Evolutionary conservation across 1,140 invertebrate genomes (phyloP), one percentile per base, ranked within the genome.

Genomic region (Drosophila orena): DNA sequence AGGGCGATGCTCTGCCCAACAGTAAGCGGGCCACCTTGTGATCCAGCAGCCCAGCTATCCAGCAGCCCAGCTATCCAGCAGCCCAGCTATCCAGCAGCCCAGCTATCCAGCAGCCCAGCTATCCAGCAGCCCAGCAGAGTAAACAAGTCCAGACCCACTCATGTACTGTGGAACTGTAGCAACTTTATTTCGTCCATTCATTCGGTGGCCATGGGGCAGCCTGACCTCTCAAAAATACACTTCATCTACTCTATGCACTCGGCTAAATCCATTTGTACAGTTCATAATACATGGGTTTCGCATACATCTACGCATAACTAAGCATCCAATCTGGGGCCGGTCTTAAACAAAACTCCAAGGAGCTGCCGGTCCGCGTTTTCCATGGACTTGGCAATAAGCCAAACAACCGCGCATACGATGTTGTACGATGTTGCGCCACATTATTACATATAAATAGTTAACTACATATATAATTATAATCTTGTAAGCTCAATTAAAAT

Each of bases 401-500:
- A 38, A 55, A 37, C 35, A 35, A 24, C n/a, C 17, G 11, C 15
- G 34, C 57, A 52, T 44, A 17, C 34, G n/a, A n/a, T n/a, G n/a
- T n/a, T 38, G 20, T 27, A 37, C 34, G 43, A 46, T 27, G n/a
- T 52, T 38, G 22, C 53, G 43, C 50, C 50, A 55, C n/a, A 53
- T 53, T 61, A 40, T 56, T 55, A 74, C 53, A 74, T 74, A 68
- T 76, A 76, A 76, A 76, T 76, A 66, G 47, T 66, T 76, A 66
- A 66, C 60, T 65, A 66, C 71, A 65, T 75, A 76, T 66, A 65
- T 71, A 72, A 72, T 40, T 60, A 72, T 40, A 72, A 40, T 57
- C 42, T 76, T 65, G 50, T 76, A 66, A 76, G 71, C 72, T 76
- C 72, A 76, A 76, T 76, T 76, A 53, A 66, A 75, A 76, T 76